A percentile compares a stretch with the other conserved stretches of the same genome.
Conservation (phyloP, 2,888 invertebrate species). For the Pseudeuparius sepicola region DNA sequence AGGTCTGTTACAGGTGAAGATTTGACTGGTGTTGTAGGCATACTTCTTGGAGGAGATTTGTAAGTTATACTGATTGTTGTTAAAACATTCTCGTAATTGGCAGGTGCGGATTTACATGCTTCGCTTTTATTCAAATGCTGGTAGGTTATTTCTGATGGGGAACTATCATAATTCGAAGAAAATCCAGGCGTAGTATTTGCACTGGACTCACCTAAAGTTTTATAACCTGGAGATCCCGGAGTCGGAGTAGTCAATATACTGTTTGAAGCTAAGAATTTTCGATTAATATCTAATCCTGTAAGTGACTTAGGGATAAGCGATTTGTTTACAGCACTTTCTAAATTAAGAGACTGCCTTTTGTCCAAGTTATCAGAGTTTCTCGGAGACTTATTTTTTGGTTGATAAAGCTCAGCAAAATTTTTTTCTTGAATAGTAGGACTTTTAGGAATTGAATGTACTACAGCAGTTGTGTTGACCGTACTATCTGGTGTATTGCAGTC, state of each 20-base stretch:
- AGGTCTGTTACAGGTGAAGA: constrained; percentile 32
- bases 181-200: constrained; percentile 33
- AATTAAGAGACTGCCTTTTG: constrained; percentile 35
- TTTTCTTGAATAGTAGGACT: constrained; percentile 17
- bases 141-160: constrained; percentile 25
- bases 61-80: constrained; percentile 67
- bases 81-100: constrained; percentile 42
- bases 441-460: constrained; percentile 31
- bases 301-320: constrained; percentile 32
- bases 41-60: constrained; percentile 49
- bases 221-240: constrained; percentile 36
- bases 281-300: constrained; percentile 33
- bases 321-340: constrained; percentile 26
- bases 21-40: constrained; percentile 28
- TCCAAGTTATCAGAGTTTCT: constrained; percentile 34
- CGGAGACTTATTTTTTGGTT: constrained; percentile 36
- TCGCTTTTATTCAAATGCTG: constrained; percentile 22
- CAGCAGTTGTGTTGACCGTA: constrained; percentile 34
- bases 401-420: constrained; percentile 29
- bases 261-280: constrained; percentile 26
- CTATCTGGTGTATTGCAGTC: constrained; percentile 66
- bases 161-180: constrained; percentile 29
- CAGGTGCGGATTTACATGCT: constrained; percentile 14
- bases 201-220: constrained; percentile 34
- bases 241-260: constrained; percentile 33